Evolutionary conservation across 2,113 vertebrate species (phyloP).

Genomic region (Circaetus cinerascens): DNA sequence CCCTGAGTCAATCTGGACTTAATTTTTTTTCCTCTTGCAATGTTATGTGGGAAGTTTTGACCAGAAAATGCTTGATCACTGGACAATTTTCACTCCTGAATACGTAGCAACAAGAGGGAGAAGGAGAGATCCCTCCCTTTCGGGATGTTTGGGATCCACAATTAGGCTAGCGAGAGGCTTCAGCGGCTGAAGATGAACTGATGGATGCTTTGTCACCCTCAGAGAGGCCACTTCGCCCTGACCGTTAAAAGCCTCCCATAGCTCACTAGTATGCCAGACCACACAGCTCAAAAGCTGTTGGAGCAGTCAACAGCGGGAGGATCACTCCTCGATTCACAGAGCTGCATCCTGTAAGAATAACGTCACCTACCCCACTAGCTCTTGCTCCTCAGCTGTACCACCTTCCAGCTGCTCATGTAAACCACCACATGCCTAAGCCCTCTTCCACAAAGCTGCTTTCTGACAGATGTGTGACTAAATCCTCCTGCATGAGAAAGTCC

Average conservation of each 20-base stretch:
- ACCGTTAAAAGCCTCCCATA: neutral
- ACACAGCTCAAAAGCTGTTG: neutral
- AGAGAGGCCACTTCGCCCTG: neutral
- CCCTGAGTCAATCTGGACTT: neutral
- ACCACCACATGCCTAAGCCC: neutral
- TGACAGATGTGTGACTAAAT: neutral
- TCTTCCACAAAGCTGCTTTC: neutral
- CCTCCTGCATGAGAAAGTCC: neutral
- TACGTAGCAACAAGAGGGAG: neutral
- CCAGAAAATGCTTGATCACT: neutral
- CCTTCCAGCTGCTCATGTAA: neutral
- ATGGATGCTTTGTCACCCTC: neutral
- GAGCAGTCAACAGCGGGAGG: neutral
- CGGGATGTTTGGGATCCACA: neutral
- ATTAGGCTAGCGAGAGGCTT: neutral
- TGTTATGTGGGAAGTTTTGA: neutral
- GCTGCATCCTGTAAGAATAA: neutral
- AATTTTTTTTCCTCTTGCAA: neutral
- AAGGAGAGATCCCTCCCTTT: neutral
- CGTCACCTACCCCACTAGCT: neutral
- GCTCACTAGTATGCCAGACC: neutral
- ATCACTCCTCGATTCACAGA: neutral
- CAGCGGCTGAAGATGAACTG: neutral
- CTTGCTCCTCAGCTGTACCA: neutral
- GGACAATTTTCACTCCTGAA: neutral